Conservation (phyloP, 2,797 vertebrate species). For the Xenopus petersii region DNA sequence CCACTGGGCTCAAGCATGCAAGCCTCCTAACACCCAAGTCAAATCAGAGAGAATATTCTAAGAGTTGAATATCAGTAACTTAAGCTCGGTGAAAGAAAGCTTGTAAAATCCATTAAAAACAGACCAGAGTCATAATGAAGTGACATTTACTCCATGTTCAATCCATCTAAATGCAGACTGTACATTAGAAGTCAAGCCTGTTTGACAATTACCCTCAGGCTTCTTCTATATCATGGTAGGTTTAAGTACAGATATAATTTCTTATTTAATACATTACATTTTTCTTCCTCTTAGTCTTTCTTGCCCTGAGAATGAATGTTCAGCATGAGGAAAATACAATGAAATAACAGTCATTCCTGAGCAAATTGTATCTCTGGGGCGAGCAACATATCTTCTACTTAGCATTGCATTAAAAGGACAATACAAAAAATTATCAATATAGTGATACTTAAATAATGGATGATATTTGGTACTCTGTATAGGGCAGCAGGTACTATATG, state of each 20-base stretch:
- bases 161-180: conserved; percentile 33
- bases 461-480: too few relatives aligned
- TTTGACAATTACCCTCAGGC: conserved; percentile 30
- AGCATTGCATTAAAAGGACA: too few relatives aligned
- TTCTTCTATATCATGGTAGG: conserved; percentile 18
- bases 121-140: conserved; percentile 51
- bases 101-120: conserved; percentile 51
- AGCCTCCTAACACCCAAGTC: conserved; percentile 36
- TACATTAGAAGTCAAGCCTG: conserved; percentile 7
- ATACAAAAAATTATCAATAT: too few relatives aligned
- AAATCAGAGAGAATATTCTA: conserved; percentile 54
- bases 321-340: conserved; percentile 41
- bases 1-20: conserved; percentile 20
- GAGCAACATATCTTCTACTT: background rate
- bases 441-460: too few relatives aligned
- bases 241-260: conserved; percentile 24
- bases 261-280: conserved; percentile 36
- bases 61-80: conserved; percentile 43
- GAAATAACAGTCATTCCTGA: conserved; percentile 25
- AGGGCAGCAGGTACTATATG: too few relatives aligned
- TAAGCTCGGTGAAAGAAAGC: conserved; percentile 47
- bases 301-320: conserved; percentile 44
- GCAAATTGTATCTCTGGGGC: conserved; percentile 55
- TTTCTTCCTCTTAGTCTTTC: conserved; percentile 45
- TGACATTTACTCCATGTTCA: conserved; percentile 36